phyloP scores from a whole-genome alignment of 2,113 vertebrate species.

The Antennarius striatus region DNA sequence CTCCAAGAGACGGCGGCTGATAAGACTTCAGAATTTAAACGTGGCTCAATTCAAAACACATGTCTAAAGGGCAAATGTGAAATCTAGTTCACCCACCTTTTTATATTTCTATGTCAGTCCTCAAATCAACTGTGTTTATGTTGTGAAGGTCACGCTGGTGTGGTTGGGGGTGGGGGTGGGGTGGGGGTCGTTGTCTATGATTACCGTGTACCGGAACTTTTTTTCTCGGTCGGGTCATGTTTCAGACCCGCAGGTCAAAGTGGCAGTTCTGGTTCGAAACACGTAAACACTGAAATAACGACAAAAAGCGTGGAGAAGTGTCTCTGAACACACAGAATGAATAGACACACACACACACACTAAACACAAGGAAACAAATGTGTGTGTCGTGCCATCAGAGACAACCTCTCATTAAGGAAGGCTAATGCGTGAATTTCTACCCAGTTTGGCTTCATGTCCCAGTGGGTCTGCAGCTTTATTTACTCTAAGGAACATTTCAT shows the following conservation, averaged over 20 bases:
- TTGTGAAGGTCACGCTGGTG: constrained; percentile 47
- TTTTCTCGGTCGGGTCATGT: constrained; percentile 52
- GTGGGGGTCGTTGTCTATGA: constrained; percentile 15
- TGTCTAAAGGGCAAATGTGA: constrained; percentile 57
- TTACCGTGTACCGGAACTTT: constrained; percentile 48
- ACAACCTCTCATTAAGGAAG: constrained; percentile 1
- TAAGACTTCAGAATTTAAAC: constrained; percentile 1
- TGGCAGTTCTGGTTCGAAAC: constrained; percentile 50
- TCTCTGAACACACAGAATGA: constrained; percentile 24
- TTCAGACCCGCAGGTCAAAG: constrained; percentile 62
- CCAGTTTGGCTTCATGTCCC: constrained; percentile 14
- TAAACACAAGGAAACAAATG: not conserved
- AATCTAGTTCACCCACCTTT: constrained; percentile 52
- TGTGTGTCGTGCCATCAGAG: constrained; percentile 16
- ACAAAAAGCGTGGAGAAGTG: constrained; percentile 20
- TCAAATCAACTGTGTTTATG: constrained; percentile 65
- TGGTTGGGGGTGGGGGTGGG: constrained; percentile 16
- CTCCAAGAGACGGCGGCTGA: not conserved
- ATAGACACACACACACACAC: not conserved
- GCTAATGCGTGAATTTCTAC: constrained; percentile 4
- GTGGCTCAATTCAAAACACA: constrained; percentile 37
- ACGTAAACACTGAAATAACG: constrained; percentile 48
- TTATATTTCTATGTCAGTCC: constrained; percentile 36
- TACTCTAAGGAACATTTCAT: too few relatives aligned
- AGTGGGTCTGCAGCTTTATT: too few relatives aligned